These are phyloP conservation scores for Rutilus rutilus DNA, from an alignment of 2,113 vertebrate genomes.

Conservation along the genomic window DNA sequence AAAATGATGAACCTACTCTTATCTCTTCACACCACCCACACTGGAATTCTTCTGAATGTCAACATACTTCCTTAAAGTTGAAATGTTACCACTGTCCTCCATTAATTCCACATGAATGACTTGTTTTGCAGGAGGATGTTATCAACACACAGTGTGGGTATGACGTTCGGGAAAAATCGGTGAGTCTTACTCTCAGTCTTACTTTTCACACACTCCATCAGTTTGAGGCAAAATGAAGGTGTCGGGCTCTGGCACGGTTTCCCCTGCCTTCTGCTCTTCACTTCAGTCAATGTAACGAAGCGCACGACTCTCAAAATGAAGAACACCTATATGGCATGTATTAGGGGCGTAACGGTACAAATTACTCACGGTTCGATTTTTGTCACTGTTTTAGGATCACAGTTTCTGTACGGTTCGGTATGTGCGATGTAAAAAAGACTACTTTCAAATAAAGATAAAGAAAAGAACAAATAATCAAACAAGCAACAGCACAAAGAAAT, in stretches of 20 bases:
- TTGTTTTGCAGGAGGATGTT: constrained; percentile 87
- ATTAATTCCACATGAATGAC: background rate
- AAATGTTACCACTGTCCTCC: background rate
- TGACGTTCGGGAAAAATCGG: constrained; percentile 90
- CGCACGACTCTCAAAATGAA: background rate
- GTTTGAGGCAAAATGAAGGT: background rate
- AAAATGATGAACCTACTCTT: background rate
- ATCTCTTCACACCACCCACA: background rate
- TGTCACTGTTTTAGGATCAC: no score
- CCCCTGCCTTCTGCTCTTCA: background rate
- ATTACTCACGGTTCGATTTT: no score
- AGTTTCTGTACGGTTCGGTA: no score
- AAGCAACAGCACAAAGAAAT: no score
- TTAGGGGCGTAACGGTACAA: no score
- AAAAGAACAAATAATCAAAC: no score
- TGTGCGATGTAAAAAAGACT: no score
- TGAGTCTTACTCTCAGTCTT: constrained; percentile 71
- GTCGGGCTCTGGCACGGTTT: background rate
- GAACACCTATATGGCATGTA: background rate
- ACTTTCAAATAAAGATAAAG: no score
- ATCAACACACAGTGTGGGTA: constrained; percentile 99
- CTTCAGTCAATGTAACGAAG: background rate
- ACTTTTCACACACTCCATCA: constrained; percentile 12
- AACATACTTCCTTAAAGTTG: background rate
- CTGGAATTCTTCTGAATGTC: background rate